Percentiles rank a stretch among this genome's conserved stretches.
phyloP scores from a whole-genome alignment of 2,888 invertebrate species.

The Perizoma affinitatum region DNA sequence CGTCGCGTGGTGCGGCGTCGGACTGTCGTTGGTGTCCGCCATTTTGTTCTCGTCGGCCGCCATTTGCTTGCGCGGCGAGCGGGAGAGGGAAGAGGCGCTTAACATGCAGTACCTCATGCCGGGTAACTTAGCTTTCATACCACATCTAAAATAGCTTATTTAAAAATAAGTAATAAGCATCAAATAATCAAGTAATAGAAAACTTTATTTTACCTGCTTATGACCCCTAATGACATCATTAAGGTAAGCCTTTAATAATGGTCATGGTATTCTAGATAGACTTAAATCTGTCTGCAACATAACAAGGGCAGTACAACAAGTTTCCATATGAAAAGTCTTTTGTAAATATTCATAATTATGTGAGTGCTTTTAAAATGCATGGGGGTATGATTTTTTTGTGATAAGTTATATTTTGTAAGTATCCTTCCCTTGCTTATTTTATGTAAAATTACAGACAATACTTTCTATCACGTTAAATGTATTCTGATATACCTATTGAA shows the following conservation, averaged over 20 bases:
- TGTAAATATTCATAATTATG: slow-evolving; percentile 49
- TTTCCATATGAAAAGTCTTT: slow-evolving; percentile 34
- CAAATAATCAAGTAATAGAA: too few relatives aligned
- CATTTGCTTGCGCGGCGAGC: slow-evolving; percentile 96
- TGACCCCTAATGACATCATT: too few relatives aligned
- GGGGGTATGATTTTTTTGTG: slow-evolving; percentile 17
- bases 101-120: slow-evolving; percentile 99
- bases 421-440: neutral
- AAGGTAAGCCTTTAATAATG: too few relatives aligned
- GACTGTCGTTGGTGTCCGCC: slow-evolving; percentile 94
- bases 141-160: slow-evolving; percentile 9
- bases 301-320: too few relatives aligned
- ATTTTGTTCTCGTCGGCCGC: slow-evolving; percentile 97
- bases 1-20: slow-evolving; percentile 98
- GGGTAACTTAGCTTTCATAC: slow-evolving; percentile 84
- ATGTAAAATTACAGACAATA: too few relatives aligned
- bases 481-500: too few relatives aligned
- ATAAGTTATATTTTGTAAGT: slow-evolving; percentile 1
- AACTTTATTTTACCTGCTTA: too few relatives aligned
- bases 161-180: too few relatives aligned
- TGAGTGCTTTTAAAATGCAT: slow-evolving; percentile 31
- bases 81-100: slow-evolving; percentile 97
- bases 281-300: too few relatives aligned
- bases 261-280: too few relatives aligned
- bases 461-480: too few relatives aligned